These are phyloP conservation scores for Drosophila pectinifera DNA, from an alignment of 1,140 invertebrate genomes.

Conservation along the genomic window DNA sequence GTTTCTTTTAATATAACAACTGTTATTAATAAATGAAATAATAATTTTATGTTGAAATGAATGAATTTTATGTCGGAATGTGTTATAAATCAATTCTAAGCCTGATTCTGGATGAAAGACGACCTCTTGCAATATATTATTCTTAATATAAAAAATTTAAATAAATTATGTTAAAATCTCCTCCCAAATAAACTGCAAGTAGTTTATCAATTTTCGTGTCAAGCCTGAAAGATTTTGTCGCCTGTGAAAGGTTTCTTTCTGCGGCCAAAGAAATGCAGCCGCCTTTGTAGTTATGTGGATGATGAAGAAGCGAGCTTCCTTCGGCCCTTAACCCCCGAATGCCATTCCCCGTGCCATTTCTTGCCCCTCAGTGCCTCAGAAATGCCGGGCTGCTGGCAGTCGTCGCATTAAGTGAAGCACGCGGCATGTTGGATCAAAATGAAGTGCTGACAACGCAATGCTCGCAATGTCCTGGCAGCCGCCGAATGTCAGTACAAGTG, in stretches of 20 bases:
- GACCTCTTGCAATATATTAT: no score
- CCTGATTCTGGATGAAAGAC: no score
- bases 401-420: constrained; percentile 79
- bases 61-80: no score
- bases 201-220: no score
- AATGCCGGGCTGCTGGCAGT: constrained; percentile 51
- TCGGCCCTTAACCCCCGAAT: constrained; percentile 1
- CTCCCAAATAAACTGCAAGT: no score
- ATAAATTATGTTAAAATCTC: no score
- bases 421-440: constrained; percentile 79
- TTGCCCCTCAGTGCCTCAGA: constrained; percentile 3
- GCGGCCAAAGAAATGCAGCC: constrained; percentile 46
- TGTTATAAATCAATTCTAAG: no score
- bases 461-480: constrained; percentile 42
- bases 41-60: no score
- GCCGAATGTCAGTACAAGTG: constrained; percentile 27
- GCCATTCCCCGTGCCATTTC: constrained; percentile 9
- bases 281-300: constrained; percentile 62
- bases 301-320: constrained; percentile 43
- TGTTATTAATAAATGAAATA: background rate
- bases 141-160: background rate
- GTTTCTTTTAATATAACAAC: no score
- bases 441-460: constrained; percentile 80
- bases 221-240: background rate
- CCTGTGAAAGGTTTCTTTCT: constrained; percentile 5